Conservation (phyloP, 2,113 vertebrate genomes). For the Indicator maculatus region DNA sequence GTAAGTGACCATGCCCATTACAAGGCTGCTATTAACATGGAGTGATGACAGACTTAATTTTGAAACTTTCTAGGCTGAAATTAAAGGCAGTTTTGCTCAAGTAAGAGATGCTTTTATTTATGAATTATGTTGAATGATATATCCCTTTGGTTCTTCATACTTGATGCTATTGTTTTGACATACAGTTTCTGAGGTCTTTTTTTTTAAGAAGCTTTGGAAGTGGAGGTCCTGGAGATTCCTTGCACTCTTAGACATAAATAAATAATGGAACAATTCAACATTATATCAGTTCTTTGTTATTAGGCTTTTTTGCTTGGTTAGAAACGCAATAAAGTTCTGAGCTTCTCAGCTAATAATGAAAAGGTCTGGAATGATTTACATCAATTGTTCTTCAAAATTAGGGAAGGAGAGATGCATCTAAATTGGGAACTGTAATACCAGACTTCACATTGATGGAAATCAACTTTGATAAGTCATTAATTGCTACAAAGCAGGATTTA, state of each 20-base stretch:
- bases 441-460: background rate
- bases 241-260: background rate
- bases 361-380: constrained; percentile 19
- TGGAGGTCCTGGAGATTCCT: background rate
- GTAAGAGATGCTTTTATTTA: background rate
- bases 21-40: background rate
- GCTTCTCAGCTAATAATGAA: background rate
- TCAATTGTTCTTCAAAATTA: constrained; percentile 5
- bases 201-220: background rate
- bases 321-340: background rate
- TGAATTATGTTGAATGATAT: background rate
- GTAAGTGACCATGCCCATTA: background rate
- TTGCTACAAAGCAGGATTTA: background rate
- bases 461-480: background rate
- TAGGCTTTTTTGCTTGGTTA: background rate
- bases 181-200: background rate
- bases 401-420: background rate
- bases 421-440: background rate
- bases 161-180: background rate
- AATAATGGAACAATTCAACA: background rate
- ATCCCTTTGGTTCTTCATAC: background rate
- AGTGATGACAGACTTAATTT: background rate
- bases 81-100: fast-evolving
- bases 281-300: background rate
- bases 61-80: background rate